Evolutionary conservation across 2,888 invertebrate species (phyloP), one percentile per base, ranked within the genome.

Genomic region (Eristalis arbustorum): DNA sequence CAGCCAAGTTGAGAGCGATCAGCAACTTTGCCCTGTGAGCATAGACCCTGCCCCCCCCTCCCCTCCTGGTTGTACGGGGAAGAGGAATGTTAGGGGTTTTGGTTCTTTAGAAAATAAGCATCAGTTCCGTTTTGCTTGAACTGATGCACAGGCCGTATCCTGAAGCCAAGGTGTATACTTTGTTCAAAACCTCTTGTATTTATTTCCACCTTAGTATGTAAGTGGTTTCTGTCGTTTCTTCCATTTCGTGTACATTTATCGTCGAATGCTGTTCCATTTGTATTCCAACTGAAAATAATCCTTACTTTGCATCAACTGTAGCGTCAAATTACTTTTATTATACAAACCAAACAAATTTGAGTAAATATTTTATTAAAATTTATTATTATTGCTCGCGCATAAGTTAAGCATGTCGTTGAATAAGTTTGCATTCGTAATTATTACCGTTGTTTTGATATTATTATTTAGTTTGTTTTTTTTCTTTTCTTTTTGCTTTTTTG

Each of bases 371-470:
- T 28, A 49, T 34, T n/a, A 59, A 34, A 49, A 49, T 63, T 34
- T n/a, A 59, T 25, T 37, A 49, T 63, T 78, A 14, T 78, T 87
- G 74, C 74, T 74, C 69, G 61, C 37, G 49, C 40, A 78, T 71
- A 74, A 77, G 37, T 66, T 74, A 74, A 83, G 85, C 85, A 87
- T 83, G 85, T 66, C 77, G 78, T 66, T 69, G 57, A 57, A 68
- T 62, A 80, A 80, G 73, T 80, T 69, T 81, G 73, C 62, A 74
- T 69, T 76, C 68, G 69, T 77, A 83, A 91, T 88, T 68, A 77
- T 84, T 78, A 80, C 73, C 73, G 78, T 80, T 71, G 73, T 85
- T 76, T 82, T 71, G 67, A 81, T 59, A 72, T 81, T 77, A 49
- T 82, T 67, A 76, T 76, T 73, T 69, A 59, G 40, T 64, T 71